phyloP scores from a whole-genome alignment of 1,140 invertebrate species.

The Leptinotarsa undecemlineata region DNA sequence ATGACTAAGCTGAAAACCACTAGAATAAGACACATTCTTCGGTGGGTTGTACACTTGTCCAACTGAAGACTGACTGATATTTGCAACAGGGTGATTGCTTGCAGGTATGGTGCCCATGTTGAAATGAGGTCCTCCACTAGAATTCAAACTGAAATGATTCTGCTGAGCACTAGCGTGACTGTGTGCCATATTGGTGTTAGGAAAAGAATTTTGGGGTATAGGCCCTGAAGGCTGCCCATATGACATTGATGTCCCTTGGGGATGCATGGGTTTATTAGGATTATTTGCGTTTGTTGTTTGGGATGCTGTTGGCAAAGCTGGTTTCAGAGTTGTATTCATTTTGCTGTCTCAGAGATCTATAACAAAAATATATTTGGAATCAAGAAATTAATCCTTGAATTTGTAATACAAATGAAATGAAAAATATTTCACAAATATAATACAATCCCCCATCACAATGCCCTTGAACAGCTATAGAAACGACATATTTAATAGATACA shows the following conservation, averaged over 20 bases:
- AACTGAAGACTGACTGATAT: constrained; percentile 29
- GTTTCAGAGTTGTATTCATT: constrained; percentile 63
- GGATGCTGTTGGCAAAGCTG: constrained; percentile 58
- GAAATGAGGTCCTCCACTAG: constrained; percentile 33
- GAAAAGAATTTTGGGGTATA: constrained; percentile 44
- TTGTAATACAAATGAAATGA: too few relatives aligned
- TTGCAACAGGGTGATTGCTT: constrained; percentile 43
- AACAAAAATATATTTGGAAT: not conserved
- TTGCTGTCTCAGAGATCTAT: constrained; percentile 29
- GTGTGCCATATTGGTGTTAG: constrained; percentile 38
- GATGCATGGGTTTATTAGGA: constrained; percentile 43
- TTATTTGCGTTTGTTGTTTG: constrained; percentile 45
- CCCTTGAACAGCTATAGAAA: too few relatives aligned
- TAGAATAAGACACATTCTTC: constrained; percentile 37
- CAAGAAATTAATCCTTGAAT: too few relatives aligned
- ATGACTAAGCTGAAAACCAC: constrained; percentile 33
- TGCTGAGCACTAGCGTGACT: constrained; percentile 37
- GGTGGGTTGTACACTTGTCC: constrained; percentile 27
- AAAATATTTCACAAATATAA: too few relatives aligned
- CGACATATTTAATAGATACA: too few relatives aligned
- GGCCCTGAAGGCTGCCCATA: constrained; percentile 42
- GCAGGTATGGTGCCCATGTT: constrained; percentile 37
- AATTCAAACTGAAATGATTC: constrained; percentile 42
- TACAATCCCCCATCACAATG: too few relatives aligned
- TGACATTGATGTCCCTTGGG: constrained; percentile 36